Conservation (phyloP, 2,113 vertebrate species). For the Camarhynchus parvulus region DNA sequence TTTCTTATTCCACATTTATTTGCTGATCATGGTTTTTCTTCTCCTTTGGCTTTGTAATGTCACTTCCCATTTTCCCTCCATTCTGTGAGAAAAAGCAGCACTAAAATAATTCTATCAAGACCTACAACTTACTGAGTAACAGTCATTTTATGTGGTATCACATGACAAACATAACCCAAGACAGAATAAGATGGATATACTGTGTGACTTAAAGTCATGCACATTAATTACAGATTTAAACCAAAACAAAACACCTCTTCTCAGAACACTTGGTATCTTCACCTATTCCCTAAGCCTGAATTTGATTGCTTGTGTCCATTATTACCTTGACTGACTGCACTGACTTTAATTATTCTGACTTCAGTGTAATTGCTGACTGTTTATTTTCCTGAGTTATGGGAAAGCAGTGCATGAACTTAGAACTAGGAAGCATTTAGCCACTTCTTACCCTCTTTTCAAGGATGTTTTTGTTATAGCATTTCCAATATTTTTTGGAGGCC, state of each 20-base stretch:
- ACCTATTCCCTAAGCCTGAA: background rate
- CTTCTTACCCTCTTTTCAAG: background rate
- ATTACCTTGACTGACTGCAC: background rate
- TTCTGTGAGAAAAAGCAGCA: background rate
- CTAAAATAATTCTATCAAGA: background rate
- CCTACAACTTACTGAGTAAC: background rate
- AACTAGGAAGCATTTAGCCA: background rate
- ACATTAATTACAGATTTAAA: background rate
- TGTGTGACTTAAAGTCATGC: background rate
- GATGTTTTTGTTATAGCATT: background rate
- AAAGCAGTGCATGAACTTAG: background rate
- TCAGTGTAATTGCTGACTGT: background rate
- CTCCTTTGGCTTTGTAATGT: background rate
- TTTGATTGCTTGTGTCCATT: background rate
- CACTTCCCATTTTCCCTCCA: background rate
- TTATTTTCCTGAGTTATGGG: background rate
- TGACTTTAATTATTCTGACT: background rate
- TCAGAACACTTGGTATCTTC: background rate
- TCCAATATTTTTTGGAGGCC: background rate
- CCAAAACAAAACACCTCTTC: background rate
- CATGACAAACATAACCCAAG: background rate
- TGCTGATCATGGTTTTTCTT: background rate
- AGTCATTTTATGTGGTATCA: background rate
- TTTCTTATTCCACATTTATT: conserved; percentile 19
- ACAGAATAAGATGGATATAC: background rate